Conservation (phyloP, 2,888 invertebrate species). For the Lasiommata megera region DNA sequence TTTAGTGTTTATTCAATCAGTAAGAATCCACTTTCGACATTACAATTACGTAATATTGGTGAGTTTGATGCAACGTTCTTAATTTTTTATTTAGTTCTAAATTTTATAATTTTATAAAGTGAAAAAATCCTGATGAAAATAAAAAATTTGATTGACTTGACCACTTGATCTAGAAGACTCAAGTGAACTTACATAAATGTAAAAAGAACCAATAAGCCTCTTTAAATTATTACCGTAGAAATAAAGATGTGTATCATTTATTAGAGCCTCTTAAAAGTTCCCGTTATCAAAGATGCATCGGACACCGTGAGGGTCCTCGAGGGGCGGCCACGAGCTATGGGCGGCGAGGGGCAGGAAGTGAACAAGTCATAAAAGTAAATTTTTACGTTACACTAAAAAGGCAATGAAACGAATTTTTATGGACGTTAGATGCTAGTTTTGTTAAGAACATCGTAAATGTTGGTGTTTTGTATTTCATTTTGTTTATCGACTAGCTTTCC, state of each 20-base stretch:
- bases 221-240: neutral
- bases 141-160: no score
- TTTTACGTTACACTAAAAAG: conserved; percentile 52
- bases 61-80: no score
- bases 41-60: no score
- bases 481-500: neutral
- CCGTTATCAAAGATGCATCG: conserved; percentile 11
- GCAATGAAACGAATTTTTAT: conserved; percentile 58
- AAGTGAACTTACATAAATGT: no score
- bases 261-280: neutral
- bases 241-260: conserved; percentile 4
- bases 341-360: conserved; percentile 24
- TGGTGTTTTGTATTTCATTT: conserved; percentile 25
- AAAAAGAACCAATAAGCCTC: neutral
- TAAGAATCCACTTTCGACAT: no score
- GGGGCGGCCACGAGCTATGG: conserved; percentile 16
- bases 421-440: conserved; percentile 51
- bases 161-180: no score
- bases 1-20: no score
- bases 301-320: conserved; percentile 2
- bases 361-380: conserved; percentile 46
- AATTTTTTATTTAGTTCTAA: no score
- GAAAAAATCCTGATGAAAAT: no score
- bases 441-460: conserved; percentile 52
- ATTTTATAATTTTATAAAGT: no score